These are phyloP conservation scores for Pseudorasbora parva DNA, from an alignment of 2,113 vertebrate species.

Conservation along the genomic window DNA sequence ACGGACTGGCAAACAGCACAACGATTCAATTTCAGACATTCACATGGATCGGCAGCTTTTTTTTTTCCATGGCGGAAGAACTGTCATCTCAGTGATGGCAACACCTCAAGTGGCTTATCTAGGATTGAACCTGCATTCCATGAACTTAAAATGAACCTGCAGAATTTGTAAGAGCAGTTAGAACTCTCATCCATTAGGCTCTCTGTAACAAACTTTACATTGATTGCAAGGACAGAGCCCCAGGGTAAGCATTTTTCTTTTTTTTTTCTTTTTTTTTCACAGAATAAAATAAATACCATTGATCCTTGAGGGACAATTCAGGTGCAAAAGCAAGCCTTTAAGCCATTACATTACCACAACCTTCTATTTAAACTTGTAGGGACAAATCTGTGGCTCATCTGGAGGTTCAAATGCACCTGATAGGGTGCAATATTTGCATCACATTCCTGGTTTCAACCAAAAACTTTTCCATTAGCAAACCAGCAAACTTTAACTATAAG, in stretches of 20 bases:
- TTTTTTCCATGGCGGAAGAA: background rate
- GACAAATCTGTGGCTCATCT: background rate
- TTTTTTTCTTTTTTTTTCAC: too few species aligned
- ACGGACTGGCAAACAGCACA: conserved; percentile 23
- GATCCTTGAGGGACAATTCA: background rate
- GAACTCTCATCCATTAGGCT: background rate
- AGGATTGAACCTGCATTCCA: conserved; percentile 31
- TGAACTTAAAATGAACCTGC: conserved; percentile 36
- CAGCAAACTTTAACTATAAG: background rate
- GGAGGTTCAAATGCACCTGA: too few species aligned
- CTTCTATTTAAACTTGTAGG: background rate
- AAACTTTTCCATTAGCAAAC: background rate
- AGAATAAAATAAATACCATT: background rate
- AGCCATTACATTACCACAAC: background rate
- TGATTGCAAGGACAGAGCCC: conserved; percentile 5
- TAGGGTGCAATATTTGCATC: background rate
- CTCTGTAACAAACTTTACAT: background rate
- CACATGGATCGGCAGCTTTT: conserved; percentile 5
- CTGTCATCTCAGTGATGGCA: background rate
- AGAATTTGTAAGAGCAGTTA: background rate
- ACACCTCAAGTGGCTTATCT: conserved; percentile 32
- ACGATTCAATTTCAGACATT: conserved; percentile 35
- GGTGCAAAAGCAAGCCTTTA: background rate
- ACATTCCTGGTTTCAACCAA: background rate
- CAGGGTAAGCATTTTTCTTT: too few species aligned